phyloP scores from a whole-genome alignment of 1,140 invertebrate species.

The Ceratosolen fusciceps region DNA sequence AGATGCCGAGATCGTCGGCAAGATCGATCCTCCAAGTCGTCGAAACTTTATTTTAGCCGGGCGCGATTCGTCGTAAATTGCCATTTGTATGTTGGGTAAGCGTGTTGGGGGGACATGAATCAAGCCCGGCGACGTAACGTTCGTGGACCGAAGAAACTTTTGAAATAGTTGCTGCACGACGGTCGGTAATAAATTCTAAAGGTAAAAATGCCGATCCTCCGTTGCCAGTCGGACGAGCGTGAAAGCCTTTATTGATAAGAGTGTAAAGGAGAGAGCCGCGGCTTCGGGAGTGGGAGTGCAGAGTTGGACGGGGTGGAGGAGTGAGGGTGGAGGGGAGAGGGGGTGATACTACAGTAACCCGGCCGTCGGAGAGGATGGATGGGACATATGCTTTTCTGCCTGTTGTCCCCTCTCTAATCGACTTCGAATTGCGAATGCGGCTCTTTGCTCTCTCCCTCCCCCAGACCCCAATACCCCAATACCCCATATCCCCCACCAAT shows the following conservation, averaged over 20 bases:
- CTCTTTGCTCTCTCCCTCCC: background rate
- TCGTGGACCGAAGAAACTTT: background rate
- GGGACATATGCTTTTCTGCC: background rate
- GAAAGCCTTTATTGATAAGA: slow-evolving; percentile 31
- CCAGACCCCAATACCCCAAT: no score
- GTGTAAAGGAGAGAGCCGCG: no score
- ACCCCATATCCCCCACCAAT: no score
- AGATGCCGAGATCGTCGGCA: no score
- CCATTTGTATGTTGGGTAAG: background rate
- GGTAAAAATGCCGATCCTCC: slow-evolving; percentile 10
- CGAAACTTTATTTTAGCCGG: background rate
- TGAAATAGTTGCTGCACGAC: background rate
- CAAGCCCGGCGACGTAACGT: background rate
- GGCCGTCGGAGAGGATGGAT: no score
- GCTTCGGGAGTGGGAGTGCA: no score
- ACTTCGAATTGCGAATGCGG: background rate
- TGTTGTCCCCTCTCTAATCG: background rate
- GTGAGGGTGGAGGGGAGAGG: no score
- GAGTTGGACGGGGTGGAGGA: no score
- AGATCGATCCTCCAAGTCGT: no score
- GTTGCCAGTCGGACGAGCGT: slow-evolving; percentile 1
- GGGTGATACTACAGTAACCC: no score
- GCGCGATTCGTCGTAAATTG: background rate
- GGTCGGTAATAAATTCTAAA: slow-evolving; percentile 8
- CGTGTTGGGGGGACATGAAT: background rate